Evolutionary conservation across 2,888 invertebrate genomes (phyloP).

Genomic region (Sialis fuliginosa): DNA sequence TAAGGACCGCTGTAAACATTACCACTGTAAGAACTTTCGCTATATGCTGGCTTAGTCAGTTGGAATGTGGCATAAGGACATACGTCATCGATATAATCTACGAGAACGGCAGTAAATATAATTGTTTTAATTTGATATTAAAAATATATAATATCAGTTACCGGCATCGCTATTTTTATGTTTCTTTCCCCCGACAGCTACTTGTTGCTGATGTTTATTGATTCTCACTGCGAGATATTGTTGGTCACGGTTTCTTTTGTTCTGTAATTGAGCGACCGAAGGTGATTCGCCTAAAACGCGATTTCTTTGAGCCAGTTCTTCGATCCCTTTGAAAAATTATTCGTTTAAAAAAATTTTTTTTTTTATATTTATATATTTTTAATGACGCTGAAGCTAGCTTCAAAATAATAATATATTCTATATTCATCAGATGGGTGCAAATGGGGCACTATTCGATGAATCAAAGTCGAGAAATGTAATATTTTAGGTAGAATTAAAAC

Average conservation of each 20-base stretch:
- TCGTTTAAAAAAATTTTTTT: background rate
- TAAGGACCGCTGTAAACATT: conserved; percentile 77
- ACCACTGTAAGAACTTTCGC: conserved; percentile 80
- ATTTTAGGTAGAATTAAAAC: too few species aligned
- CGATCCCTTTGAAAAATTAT: conserved; percentile 23
- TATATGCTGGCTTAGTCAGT: conserved; percentile 68
- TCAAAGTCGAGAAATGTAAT: too few species aligned
- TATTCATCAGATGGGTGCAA: background rate
- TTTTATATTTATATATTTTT: background rate
- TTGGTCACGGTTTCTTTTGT: conserved; percentile 62
- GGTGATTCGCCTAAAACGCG: conserved; percentile 53
- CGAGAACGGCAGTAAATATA: conserved; percentile 13
- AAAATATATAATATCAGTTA: too few species aligned
- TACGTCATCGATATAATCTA: conserved; percentile 84
- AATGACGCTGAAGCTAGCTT: background rate
- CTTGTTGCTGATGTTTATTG: conserved; percentile 23
- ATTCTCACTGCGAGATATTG: conserved; percentile 53
- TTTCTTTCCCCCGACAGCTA: conserved; percentile 25
- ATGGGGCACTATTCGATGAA: too few species aligned
- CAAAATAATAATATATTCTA: background rate
- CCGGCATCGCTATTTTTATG: too few species aligned
- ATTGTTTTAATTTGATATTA: too few species aligned
- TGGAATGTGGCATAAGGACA: conserved; percentile 89
- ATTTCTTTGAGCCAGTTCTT: conserved; percentile 27
- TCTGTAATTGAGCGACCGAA: conserved; percentile 59